These are phyloP conservation scores for Saccostrea echinata DNA, from an alignment of 1,140 invertebrate species.

Conservation along the genomic window DNA sequence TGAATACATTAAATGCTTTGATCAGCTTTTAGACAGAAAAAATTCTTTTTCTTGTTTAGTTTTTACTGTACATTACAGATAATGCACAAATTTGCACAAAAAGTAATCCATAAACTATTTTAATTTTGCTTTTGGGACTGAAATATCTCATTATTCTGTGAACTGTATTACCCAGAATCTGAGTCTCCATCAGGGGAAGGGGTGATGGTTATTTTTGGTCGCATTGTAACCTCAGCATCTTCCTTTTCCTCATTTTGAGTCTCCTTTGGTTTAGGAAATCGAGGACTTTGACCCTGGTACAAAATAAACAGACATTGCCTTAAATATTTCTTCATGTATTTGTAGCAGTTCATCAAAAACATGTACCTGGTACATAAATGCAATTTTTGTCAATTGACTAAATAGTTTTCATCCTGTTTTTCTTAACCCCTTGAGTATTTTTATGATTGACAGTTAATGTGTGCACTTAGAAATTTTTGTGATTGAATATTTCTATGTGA, in stretches of 20 bases:
- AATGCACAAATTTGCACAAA: too few relatives aligned
- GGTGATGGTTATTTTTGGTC: slow-evolving; percentile 15
- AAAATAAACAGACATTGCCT: not conserved
- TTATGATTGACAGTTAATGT: not conserved
- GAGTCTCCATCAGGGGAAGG: not conserved
- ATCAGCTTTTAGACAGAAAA: too few relatives aligned
- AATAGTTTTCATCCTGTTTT: not conserved
- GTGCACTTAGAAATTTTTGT: not conserved
- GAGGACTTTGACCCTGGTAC: not conserved
- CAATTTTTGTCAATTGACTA: not conserved
- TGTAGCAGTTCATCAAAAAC: not conserved
- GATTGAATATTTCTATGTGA: not conserved
- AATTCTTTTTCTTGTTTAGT: too few relatives aligned
- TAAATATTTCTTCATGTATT: too few relatives aligned
- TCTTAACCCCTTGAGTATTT: not conserved
- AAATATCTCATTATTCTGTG: too few relatives aligned
- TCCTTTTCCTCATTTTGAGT: slow-evolving; percentile 8
- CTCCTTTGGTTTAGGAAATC: slow-evolving; percentile 13
- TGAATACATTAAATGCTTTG: too few relatives aligned
- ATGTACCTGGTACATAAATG: not conserved
- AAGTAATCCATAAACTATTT: too few relatives aligned
- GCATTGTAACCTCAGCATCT: not conserved
- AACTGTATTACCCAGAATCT: not conserved
- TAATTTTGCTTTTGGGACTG: too few relatives aligned
- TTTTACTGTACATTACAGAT: too few relatives aligned